A percentile compares a stretch with the other conserved stretches of the same genome.
phyloP scores from a whole-genome alignment of 2,113 vertebrate genomes.

The Plecotus auritus region DNA sequence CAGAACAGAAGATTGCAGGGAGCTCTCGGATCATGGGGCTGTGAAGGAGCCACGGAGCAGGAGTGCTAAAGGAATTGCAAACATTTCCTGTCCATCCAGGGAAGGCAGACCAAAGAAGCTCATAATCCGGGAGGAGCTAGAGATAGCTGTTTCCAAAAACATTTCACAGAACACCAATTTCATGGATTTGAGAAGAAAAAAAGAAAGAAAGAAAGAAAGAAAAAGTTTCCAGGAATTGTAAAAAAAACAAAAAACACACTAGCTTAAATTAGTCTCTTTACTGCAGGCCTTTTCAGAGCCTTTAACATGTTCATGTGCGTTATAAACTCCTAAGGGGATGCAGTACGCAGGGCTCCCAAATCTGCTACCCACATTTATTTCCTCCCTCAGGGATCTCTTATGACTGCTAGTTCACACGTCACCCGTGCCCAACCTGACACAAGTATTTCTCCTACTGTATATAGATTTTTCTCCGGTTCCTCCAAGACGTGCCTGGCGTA shows the following conservation, averaged over 20 bases:
- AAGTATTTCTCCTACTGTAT: neutral
- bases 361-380: neutral
- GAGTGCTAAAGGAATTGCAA: neutral
- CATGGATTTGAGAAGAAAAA: neutral
- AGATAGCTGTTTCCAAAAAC: neutral
- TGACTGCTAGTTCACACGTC: neutral
- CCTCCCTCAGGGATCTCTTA: neutral
- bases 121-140: neutral
- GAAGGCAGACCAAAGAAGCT: neutral
- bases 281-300: neutral
- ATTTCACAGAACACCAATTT: neutral
- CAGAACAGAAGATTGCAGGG: neutral
- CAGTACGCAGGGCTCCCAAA: neutral
- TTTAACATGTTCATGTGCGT: neutral
- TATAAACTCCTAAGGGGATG: neutral
- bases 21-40: neutral
- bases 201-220: neutral
- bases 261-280: neutral
- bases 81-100: neutral
- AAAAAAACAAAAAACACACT: neutral
- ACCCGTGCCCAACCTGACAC: neutral
- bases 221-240: neutral
- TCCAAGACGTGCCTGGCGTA: neutral
- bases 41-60: fast-evolving
- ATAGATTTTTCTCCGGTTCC: neutral